Evolutionary conservation across 2,888 invertebrate genomes (phyloP), one percentile per base, ranked within the genome.

Genomic region (Meta bourneti): DNA sequence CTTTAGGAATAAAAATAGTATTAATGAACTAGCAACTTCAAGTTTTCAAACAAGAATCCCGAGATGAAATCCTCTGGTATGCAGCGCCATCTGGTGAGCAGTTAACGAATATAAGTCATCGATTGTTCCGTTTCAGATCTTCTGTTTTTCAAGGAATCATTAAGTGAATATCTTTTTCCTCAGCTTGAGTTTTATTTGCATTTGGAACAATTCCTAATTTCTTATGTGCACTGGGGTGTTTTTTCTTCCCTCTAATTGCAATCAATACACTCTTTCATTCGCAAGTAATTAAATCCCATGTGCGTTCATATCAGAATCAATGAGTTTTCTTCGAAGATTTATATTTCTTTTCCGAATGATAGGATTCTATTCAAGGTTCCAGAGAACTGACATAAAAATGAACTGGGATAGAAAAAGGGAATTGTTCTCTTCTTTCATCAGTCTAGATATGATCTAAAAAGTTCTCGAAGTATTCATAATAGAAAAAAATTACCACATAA

Each of bases 231-330:
- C 8, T 79, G 11, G 34, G 20, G 74, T 52, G 71, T 88, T 81
- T 88, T 82, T 70, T 77, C 11, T 51, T 13, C 20, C n/a, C 77
- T 52, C 54, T 89, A 82, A 83, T 89, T 89, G 71, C 89, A 89
- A 82, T 89, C 89, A 89, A 89, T 88, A 79, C 89, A 69, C 19
- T 82, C 81, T 89, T 89, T 83, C 61, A 70, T 89, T 89, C 74
- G 16, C 82, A 52, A 77, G 81, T 83, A 89, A 89, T 89, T 89
- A 89, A 89, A 89, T 89, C 89, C 81, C 82, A 11, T 81, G 88
- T 80, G 80, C 69, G 51, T 34, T 79, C 54, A 87, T 71, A 79
- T 87, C 72, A 9, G 72, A 79, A 54, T 69, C 54, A 86, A 70
- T 52, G 54, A 82, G 52, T 74, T 74, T 61, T 61, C 61, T 61